Base-by-base conservation (phyloP, 2,888 invertebrate genomes). In the Tinea pellionella region DNA sequence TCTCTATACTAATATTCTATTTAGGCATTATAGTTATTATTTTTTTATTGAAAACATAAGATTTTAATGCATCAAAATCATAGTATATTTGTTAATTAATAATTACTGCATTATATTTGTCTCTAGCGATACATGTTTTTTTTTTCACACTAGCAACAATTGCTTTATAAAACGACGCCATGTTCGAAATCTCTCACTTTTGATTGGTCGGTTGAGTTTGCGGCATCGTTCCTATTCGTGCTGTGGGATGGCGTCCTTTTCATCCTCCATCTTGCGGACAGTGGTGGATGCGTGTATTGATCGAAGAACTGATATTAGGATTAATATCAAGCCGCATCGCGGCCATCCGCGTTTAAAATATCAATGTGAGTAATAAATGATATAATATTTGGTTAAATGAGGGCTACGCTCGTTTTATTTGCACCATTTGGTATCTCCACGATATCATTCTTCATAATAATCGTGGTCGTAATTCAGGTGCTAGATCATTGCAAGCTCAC, bases 391-490 rank as follows among this genome's bases (percentile, higher is more conserved):
- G 58, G 2, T 43, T 43, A 24, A 57, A 24, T 13, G 8, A 11
- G 24, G 61, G 15, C 1, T 41, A 18, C 19, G 32, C n/a, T 42
- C 41, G 61, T 11, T 42, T 6, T 59, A 79, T 79, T 77, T 78
- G 89, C 90, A 90, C 90, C 80, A 68, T 55, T 59, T 73, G 80
- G 90, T 90, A 90, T 90, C 90, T 90, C 90, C 90, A 88, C 88
- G 74, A 75, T 76, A 24, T 62, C 77, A 68, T 74, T 64, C 37
- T 15, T 67, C 80, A 72, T 74, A 75, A 73, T 76, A 73, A 69
- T 82, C 80, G 88, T 89, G 90, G 90, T 90, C 90, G 90, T 90
- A 88, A 75, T 75, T 73, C 70, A 69, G 77, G 90, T 90, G 90
- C 90, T 69, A 90, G 66, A 87, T 63, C 65, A 80, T 75, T 67